These are phyloP conservation scores for Unio pictorum DNA, from an alignment of 2,888 invertebrate genomes.

Conservation along the genomic window DNA sequence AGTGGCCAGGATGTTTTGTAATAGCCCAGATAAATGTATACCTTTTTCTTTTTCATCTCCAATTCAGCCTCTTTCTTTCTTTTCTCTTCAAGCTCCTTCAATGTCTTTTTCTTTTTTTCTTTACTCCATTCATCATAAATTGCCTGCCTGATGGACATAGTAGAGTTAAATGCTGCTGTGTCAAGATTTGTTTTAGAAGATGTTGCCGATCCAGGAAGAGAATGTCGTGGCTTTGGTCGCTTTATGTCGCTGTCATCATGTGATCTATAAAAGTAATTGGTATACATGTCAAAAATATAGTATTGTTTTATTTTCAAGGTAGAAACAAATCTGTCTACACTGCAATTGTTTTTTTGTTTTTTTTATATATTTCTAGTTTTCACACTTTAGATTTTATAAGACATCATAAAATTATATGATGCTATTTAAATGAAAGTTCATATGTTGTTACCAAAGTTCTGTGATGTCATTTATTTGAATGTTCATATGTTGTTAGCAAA, in stretches of 20 bases:
- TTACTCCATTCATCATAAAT: constrained; percentile 61
- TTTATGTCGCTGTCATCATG: constrained; percentile 26
- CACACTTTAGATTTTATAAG: too few species aligned
- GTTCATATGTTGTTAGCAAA: too few species aligned
- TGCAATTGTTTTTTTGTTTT: too few species aligned
- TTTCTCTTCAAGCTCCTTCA: constrained; percentile 48
- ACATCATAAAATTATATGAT: too few species aligned
- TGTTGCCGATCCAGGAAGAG: constrained; percentile 42
- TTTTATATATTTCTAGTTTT: too few species aligned
- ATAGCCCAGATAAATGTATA: constrained; percentile 7
- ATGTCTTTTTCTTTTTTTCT: constrained; percentile 38
- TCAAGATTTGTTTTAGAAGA: constrained; percentile 26
- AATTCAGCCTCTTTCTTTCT: constrained; percentile 49
- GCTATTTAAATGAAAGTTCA: too few species aligned
- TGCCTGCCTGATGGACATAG: constrained; percentile 55
- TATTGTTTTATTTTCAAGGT: too few species aligned
- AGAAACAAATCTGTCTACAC: too few species aligned
- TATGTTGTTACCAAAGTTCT: too few species aligned
- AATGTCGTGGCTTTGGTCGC: constrained; percentile 60
- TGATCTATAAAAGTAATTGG: neutral
- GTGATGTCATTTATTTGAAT: too few species aligned
- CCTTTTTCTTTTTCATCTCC: constrained; percentile 58
- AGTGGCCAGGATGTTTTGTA: too few species aligned
- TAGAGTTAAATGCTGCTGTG: constrained; percentile 49
- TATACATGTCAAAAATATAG: too few species aligned